These are phyloP conservation scores for Acutogordius australiensis DNA, from an alignment of 2,888 invertebrate genomes.

Conservation along the genomic window DNA sequence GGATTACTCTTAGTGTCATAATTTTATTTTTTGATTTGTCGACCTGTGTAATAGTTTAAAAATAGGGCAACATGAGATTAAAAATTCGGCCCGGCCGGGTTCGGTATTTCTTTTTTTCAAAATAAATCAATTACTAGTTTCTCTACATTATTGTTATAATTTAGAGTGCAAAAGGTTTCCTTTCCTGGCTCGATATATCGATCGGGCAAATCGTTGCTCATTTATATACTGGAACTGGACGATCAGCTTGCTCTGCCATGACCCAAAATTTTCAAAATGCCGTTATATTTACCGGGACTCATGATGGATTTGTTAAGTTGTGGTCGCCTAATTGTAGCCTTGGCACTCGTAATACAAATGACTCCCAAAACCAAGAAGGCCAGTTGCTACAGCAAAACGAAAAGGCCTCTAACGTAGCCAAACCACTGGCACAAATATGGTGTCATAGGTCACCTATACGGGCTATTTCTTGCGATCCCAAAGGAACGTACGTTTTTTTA, in stretches of 20 bases:
- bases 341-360: no score
- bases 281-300: constrained; percentile 55
- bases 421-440: constrained; percentile 60
- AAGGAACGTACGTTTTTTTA: constrained; percentile 50
- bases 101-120: no score
- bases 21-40: no score
- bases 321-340: constrained; percentile 50
- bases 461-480: constrained; percentile 49
- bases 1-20: no score
- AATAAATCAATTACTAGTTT: no score
- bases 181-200: constrained; percentile 74
- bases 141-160: no score
- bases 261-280: constrained; percentile 80
- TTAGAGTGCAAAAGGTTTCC: constrained; percentile 34
- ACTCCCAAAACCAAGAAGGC: neutral
- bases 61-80: no score
- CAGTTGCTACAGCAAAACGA: no score
- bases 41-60: no score
- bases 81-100: no score
- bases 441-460: constrained; percentile 54
- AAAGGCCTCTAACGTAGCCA: constrained; percentile 36
- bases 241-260: constrained; percentile 42
- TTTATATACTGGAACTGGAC: constrained; percentile 43
- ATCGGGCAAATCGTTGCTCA: constrained; percentile 57
- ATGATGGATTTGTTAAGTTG: constrained; percentile 57